Evolutionary conservation across 1,140 invertebrate species (phyloP).

Genomic region (Macrobrachium rosenbergii): DNA sequence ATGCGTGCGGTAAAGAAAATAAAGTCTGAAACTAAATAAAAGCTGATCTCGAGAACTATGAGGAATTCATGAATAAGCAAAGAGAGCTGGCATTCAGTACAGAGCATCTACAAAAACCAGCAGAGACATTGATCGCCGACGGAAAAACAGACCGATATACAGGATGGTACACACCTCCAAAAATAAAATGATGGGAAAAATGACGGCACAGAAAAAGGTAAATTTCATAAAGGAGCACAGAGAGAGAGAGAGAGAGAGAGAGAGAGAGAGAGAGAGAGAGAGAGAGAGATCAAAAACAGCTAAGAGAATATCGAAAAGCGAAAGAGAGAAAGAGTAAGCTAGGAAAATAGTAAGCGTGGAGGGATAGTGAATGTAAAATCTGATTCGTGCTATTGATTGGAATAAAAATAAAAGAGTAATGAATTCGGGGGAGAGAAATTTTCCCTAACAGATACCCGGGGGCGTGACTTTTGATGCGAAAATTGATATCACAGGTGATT

Average conservation of each 20-base stretch:
- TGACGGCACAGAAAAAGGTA: neutral
- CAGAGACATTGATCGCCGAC: too few species aligned
- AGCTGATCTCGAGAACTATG: too few species aligned
- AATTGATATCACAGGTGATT: slow-evolving; percentile 36
- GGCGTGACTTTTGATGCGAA: slow-evolving; percentile 26
- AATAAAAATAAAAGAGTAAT: slow-evolving; percentile 19
- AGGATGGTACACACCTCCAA: too few species aligned
- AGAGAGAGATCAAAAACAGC: slow-evolving; percentile 22
- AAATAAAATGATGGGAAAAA: too few species aligned
- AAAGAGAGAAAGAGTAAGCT: neutral
- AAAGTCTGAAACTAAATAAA: too few species aligned
- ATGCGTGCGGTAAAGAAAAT: too few species aligned
- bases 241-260: slow-evolving; percentile 41
- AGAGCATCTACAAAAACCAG: too few species aligned
- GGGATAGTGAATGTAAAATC: neutral
- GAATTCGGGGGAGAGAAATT: slow-evolving; percentile 21
- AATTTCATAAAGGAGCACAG: slow-evolving; percentile 1
- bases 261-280: slow-evolving; percentile 38
- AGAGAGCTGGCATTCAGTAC: too few species aligned
- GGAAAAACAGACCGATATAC: too few species aligned
- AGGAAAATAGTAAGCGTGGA: neutral
- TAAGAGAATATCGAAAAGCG: neutral
- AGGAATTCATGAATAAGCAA: too few species aligned
- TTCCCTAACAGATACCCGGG: slow-evolving; percentile 28
- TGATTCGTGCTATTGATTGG: neutral